Conservation (phyloP, 2,888 invertebrate species). For the Tetragonula carbonaria region DNA sequence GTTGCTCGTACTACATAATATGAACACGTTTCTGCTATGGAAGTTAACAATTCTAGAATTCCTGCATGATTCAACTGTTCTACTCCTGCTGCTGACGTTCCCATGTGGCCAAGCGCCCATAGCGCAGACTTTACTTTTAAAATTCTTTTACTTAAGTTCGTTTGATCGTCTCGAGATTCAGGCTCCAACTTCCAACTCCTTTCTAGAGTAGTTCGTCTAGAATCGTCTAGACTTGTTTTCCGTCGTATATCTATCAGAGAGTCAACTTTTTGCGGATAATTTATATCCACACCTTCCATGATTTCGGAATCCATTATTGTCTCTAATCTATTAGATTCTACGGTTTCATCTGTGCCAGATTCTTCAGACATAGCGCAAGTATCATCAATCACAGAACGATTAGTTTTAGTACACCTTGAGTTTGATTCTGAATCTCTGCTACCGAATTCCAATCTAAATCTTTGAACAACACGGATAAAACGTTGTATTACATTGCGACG, state of each 20-base stretch:
- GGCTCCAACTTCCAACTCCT: slow-evolving; percentile 74
- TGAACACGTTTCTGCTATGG: slow-evolving; percentile 91
- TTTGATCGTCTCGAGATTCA: slow-evolving; percentile 72
- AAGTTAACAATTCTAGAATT: slow-evolving; percentile 85
- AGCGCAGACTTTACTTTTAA: slow-evolving; percentile 93
- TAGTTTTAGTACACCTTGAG: slow-evolving; percentile 70
- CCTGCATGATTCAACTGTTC: slow-evolving; percentile 88
- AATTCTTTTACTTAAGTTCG: slow-evolving; percentile 83
- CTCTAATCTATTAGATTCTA: slow-evolving; percentile 77
- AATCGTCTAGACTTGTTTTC: slow-evolving; percentile 80
- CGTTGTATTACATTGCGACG: slow-evolving; percentile 85
- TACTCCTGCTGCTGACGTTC: slow-evolving; percentile 91
- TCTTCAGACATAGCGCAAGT: slow-evolving; percentile 74
- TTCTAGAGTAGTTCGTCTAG: slow-evolving; percentile 80
- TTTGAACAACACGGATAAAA: slow-evolving; percentile 83
- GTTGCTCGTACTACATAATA: slow-evolving; percentile 96
- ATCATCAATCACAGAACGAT: slow-evolving; percentile 72
- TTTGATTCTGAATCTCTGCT: slow-evolving; percentile 71
- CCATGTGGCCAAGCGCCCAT: slow-evolving; percentile 95
- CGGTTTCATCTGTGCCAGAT: slow-evolving; percentile 73
- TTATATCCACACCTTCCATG: slow-evolving; percentile 69
- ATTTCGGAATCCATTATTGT: slow-evolving; percentile 81
- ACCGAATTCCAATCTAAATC: slow-evolving; percentile 76
- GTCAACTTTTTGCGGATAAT: slow-evolving; percentile 72
- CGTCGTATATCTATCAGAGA: slow-evolving; percentile 74